Evolutionary conservation across 2,888 invertebrate genomes (phyloP).

Genomic region (Euplexia lucipara): DNA sequence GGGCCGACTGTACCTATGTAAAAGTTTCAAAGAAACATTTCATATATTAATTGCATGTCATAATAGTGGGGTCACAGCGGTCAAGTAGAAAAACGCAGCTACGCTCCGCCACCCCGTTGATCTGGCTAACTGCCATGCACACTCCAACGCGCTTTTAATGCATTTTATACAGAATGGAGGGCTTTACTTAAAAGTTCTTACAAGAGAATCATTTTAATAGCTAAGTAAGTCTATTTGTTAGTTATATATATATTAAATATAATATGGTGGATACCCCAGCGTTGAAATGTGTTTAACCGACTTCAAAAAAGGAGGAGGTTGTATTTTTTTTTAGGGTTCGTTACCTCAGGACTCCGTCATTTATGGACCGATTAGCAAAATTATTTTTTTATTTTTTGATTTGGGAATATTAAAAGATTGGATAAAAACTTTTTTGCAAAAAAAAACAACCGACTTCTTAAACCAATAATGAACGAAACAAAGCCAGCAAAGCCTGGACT

Average conservation of each 20-base stretch:
- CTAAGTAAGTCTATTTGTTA: background rate
- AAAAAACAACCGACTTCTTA: too few relatives aligned
- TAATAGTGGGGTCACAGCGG: constrained; percentile 4
- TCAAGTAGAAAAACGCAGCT: constrained; percentile 17
- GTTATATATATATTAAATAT: background rate
- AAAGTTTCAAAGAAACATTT: background rate
- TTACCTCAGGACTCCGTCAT: too few relatives aligned
- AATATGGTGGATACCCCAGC: background rate
- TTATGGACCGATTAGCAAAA: too few relatives aligned
- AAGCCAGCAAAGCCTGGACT: too few relatives aligned
- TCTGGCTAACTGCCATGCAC: constrained; percentile 42
- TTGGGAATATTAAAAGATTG: too few relatives aligned
- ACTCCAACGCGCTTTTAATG: constrained; percentile 24
- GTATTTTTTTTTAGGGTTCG: too few relatives aligned
- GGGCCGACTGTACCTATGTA: too few relatives aligned
- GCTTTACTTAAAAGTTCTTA: constrained; percentile 7
- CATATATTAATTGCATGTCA: background rate
- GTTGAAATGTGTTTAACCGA: too few relatives aligned
- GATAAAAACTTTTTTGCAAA: too few relatives aligned
- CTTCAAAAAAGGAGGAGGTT: too few relatives aligned
- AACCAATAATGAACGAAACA: too few relatives aligned
- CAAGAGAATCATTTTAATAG: constrained; percentile 19
- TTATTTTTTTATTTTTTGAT: too few relatives aligned
- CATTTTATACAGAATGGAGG: constrained; percentile 3
- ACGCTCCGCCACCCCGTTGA: constrained; percentile 5